A percentile compares a stretch with the other conserved stretches of the same genome.
Evolutionary conservation across 2,888 invertebrate species (phyloP).

Genomic region (Melieria omissa): DNA sequence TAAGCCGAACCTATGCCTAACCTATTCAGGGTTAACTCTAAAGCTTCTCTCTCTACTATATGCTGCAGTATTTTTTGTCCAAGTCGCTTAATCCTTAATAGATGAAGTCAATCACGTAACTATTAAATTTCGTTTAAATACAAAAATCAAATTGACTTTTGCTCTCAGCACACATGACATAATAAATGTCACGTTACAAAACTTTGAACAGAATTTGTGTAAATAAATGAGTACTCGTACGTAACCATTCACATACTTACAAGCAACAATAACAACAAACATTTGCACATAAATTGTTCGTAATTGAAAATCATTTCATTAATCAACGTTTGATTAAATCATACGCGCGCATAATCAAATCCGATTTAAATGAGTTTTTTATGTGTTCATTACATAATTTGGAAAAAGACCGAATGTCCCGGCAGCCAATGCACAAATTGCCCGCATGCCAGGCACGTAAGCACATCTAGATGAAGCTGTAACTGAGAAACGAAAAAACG

Average conservation of each 20-base stretch:
- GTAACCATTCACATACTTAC: background rate
- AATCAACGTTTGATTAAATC: slow-evolving; percentile 37
- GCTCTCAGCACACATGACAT: background rate
- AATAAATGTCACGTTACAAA: background rate
- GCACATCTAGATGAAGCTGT: background rate
- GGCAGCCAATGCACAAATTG: slow-evolving; percentile 26
- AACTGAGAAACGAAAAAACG: background rate
- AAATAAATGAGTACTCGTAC: no score
- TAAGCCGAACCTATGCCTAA: no score
- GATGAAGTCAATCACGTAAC: background rate
- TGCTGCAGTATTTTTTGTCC: no score
- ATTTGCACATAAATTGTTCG: slow-evolving; percentile 14
- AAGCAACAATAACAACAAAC: background rate
- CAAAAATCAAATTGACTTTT: background rate
- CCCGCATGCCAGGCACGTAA: slow-evolving; percentile 2
- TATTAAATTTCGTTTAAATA: background rate
- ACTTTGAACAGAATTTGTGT: background rate
- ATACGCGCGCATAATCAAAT: slow-evolving; percentile 46
- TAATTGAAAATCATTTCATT: slow-evolving; percentile 37
- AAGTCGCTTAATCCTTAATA: no score
- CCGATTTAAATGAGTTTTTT: slow-evolving; percentile 41
- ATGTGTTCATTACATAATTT: background rate
- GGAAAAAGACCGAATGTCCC: background rate
- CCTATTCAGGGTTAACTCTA: no score
- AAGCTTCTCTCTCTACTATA: no score